A percentile compares a stretch with the other conserved stretches of the same genome.
Evolutionary conservation across 2,888 invertebrate species (phyloP).

Genomic region (Cheilosia variabilis): DNA sequence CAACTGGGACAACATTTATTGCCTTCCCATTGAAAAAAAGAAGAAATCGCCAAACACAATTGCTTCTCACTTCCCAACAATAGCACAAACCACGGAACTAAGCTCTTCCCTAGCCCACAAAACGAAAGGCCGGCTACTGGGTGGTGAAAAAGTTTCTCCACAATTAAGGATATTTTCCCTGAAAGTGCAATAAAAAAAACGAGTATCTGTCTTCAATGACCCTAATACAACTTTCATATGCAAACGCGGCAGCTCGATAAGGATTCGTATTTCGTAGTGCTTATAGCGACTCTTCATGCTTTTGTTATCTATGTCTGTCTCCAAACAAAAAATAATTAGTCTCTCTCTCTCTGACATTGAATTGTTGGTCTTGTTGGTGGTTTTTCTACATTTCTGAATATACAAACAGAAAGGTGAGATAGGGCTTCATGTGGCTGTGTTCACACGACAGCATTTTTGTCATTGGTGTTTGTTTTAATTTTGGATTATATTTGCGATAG

Average conservation of each 20-base stretch:
- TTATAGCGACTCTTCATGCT: neutral
- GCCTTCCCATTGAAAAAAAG: neutral
- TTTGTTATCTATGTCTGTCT: constrained; percentile 3
- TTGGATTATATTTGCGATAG: constrained; percentile 18
- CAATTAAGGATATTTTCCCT: constrained; percentile 20
- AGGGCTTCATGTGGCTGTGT: constrained; percentile 15
- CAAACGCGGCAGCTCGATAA: neutral
- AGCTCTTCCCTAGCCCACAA: neutral
- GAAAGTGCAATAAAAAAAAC: constrained; percentile 5
- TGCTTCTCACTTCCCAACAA: constrained; percentile 10
- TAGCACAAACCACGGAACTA: neutral
- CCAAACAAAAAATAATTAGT: constrained; percentile 39
- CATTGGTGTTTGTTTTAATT: neutral
- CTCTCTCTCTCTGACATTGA: constrained; percentile 6
- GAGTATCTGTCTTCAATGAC: neutral
- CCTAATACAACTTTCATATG: constrained; percentile 2
- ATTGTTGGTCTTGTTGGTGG: constrained; percentile 1
- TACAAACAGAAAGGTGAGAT: neutral
- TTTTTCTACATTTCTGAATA: neutral
- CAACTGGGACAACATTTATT: constrained; percentile 29
- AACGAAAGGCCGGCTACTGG: neutral
- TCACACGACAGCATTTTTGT: constrained; percentile 22
- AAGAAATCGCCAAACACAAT: constrained; percentile 1
- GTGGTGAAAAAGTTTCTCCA: neutral
- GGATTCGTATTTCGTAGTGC: neutral